A percentile compares a stretch with the other conserved stretches of the same genome.
phyloP scores from a whole-genome alignment of 2,888 invertebrate species.

The Dasysyrphus tricinctus region DNA sequence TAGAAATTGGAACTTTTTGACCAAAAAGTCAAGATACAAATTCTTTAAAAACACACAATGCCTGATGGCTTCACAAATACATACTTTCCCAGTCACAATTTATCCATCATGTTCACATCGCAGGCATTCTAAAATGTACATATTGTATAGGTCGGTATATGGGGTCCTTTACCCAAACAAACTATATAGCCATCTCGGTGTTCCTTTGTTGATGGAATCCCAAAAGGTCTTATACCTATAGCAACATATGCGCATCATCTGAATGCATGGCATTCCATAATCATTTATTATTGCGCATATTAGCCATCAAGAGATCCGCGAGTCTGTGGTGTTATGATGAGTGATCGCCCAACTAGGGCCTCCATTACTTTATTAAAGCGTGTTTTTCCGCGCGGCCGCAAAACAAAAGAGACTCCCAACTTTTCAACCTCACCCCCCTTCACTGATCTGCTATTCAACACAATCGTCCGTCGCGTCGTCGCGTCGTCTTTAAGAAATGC shows the following conservation, averaged over 20 bases:
- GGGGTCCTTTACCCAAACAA: slow-evolving; percentile 24
- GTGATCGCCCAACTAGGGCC: slow-evolving; percentile 76
- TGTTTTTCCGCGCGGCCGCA: slow-evolving; percentile 69
- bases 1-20: no score
- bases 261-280: slow-evolving; percentile 70
- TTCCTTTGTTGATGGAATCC: slow-evolving; percentile 43
- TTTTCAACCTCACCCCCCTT: background rate
- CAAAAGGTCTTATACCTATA: slow-evolving; percentile 38
- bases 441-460: slow-evolving; percentile 5
- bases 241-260: slow-evolving; percentile 21
- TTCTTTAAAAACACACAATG: background rate
- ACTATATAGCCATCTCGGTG: slow-evolving; percentile 41
- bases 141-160: slow-evolving; percentile 3
- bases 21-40: background rate
- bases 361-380: slow-evolving; percentile 75
- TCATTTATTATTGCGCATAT: slow-evolving; percentile 75
- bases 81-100: background rate
- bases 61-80: background rate
- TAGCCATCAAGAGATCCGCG: slow-evolving; percentile 73
- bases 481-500: background rate
- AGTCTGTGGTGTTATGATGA: slow-evolving; percentile 74
- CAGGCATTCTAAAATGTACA: background rate
- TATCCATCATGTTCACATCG: slow-evolving; percentile 4
- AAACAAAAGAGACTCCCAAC: slow-evolving; percentile 67
- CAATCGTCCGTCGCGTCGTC: slow-evolving; percentile 4